Evolutionary conservation across 53 echinoderm and acorn worm species (phyloP).

Genomic region (Mesocentrotus franciscanus): DNA sequence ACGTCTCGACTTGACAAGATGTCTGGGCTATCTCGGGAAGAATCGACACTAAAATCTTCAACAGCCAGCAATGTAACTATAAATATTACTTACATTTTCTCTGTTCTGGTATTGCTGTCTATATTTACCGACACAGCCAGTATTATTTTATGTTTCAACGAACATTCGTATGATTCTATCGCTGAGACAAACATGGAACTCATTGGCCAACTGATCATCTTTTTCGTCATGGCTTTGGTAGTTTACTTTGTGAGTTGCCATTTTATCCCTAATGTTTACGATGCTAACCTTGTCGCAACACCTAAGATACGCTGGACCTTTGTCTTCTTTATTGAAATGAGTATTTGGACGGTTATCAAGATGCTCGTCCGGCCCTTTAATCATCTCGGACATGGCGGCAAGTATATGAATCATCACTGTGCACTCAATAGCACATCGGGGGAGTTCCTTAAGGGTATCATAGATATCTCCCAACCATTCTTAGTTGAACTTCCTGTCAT

Average conservation of each 20-base stretch:
- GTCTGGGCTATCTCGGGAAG: neutral
- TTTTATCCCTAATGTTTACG: conserved; percentile 24
- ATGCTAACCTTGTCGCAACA: neutral
- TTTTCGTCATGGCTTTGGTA: neutral
- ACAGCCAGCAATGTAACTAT: neutral
- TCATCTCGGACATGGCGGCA: neutral
- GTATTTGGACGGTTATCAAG: conserved; percentile 20
- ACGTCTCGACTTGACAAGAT: neutral
- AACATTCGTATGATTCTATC: neutral
- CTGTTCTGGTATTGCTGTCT: neutral
- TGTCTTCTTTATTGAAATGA: neutral
- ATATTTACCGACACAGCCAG: neutral
- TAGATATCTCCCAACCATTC: conserved; percentile 9
- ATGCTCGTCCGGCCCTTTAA: neutral
- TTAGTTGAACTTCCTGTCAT: conserved; percentile 14
- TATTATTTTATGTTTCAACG: conserved; percentile 6
- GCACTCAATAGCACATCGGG: conserved; percentile 12
- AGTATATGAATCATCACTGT: neutral
- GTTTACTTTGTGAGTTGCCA: conserved; percentile 5
- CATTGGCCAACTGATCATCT: neutral
- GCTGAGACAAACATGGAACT: neutral
- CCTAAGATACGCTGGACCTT: neutral
- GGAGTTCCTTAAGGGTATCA: neutral
- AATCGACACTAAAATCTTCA: neutral
- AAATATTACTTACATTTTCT: conserved; percentile 28